Evolutionary conservation across 2,113 vertebrate species (phyloP).

Genomic region (Nothoprocta pentlandii): DNA sequence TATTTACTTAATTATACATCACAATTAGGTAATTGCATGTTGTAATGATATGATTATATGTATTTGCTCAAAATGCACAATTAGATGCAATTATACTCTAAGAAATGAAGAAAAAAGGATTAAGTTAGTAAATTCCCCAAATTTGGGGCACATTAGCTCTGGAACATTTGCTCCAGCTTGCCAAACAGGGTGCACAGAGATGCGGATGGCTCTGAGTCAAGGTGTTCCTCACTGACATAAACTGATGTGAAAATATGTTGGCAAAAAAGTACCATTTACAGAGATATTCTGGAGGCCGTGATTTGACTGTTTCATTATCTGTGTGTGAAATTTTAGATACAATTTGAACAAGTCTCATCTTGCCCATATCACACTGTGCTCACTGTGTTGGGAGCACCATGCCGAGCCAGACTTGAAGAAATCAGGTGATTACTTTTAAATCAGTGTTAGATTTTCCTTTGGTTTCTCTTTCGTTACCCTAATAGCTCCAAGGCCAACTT

Average conservation of each 20-base stretch:
- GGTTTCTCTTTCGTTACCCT: neutral
- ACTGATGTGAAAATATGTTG: neutral
- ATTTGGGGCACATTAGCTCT: neutral
- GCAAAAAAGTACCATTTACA: neutral
- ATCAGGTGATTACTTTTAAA: neutral
- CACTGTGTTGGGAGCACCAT: fast-evolving
- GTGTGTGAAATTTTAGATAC: neutral
- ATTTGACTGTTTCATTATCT: conserved; percentile 22
- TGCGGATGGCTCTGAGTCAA: neutral
- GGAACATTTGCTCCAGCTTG: neutral
- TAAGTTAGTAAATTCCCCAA: conserved; percentile 19
- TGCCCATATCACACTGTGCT: neutral
- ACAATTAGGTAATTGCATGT: conserved; percentile 65
- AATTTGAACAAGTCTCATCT: neutral
- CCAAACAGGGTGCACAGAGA: neutral
- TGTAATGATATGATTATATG: conserved; percentile 59
- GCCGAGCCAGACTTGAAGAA: neutral
- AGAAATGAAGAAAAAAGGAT: conserved; percentile 12
- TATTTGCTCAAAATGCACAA: conserved; percentile 57
- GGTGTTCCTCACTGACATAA: neutral
- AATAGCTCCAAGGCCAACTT: neutral
- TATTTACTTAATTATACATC: conserved; percentile 61
- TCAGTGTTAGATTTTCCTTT: neutral
- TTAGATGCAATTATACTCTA: conserved; percentile 48
- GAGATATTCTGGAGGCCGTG: neutral